Evolutionary conservation across 2,113 vertebrate species (phyloP), one percentile per base, ranked within the genome.

Genomic region (Brachirus orientalis): DNA sequence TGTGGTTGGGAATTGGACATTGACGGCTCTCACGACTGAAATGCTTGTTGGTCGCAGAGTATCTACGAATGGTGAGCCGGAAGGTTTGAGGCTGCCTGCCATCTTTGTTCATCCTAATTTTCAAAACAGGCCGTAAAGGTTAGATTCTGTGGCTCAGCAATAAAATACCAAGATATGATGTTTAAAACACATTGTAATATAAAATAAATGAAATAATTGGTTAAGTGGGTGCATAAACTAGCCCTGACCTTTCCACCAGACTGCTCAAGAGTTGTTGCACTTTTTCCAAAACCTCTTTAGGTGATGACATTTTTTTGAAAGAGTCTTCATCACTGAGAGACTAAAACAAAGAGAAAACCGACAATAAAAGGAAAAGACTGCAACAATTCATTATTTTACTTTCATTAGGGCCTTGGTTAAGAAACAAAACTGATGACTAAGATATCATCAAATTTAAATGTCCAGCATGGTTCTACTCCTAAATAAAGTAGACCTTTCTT

Each of bases 321-420:
- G 96, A 95, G 76, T 98, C 96, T 91, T 98, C 96, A 76, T 96
- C 94, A 69, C 96, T 97, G 52, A 97, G 92, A 52, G 96, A 97
- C 96, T 98, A 80, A 64, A 84, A 77, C 52, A 57, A 18, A 50
- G 46, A 72, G 11, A 28, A 13, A 51, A 33, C 57, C 14, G n/a
- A 41, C 28, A 41, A 11, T 0, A 22, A n/a, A 43, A 35, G 47
- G n/a, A n/a, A n/a, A n/a, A n/a, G n/a, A n/a, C n/a, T n/a, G n/a
- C 47, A 22, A 11, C 10, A n/a, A 47, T 19, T 47, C 18, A 43
- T 43, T 13, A 43, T 13, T 43, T 43, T 4, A 43, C 41, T 43
- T 3, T 16, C 11, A 16, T 13, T n/a, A n/a, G n/a, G n/a, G n/a
- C n/a, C n/a, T n/a, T n/a, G n/a, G n/a, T n/a, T n/a, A n/a, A n/a